A percentile compares a stretch with the other conserved stretches of the same genome.
Evolutionary conservation across 2,888 invertebrate genomes (phyloP).

Genomic region (Nowickia ferox): DNA sequence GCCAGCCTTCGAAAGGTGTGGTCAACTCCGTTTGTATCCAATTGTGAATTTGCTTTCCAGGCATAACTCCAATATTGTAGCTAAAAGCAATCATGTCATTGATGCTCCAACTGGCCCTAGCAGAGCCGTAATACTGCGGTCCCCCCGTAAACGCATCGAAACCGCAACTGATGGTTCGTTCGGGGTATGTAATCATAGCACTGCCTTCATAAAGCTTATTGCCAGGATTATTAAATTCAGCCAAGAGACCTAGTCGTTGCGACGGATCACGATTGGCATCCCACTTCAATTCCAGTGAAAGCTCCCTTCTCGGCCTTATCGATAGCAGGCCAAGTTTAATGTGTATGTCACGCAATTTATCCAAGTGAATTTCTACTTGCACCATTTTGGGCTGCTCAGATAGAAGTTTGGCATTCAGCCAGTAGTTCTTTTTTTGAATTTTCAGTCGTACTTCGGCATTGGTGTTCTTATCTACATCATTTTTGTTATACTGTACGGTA

Average conservation of each 20-base stretch:
- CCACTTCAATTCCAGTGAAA: conserved; percentile 91
- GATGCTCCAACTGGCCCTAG: conserved; percentile 88
- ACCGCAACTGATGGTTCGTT: conserved; percentile 88
- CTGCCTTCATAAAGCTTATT: conserved; percentile 87
- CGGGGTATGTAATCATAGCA: conserved; percentile 89
- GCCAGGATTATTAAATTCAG: conserved; percentile 86
- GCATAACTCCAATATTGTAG: conserved; percentile 79
- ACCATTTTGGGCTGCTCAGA: conserved; percentile 87
- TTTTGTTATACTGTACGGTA: conserved; percentile 86
- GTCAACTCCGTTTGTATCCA: conserved; percentile 83
- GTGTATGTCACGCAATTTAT: conserved; percentile 91
- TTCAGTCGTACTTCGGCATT: conserved; percentile 86
- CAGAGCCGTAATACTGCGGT: conserved; percentile 82
- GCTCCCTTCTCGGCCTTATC: conserved; percentile 86
- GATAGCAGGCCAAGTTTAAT: conserved; percentile 87
- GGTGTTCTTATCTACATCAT: conserved; percentile 86
- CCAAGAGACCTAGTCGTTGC: conserved; percentile 84
- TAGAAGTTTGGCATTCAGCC: conserved; percentile 87
- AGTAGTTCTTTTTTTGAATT: conserved; percentile 88
- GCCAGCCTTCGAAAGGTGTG: conserved; percentile 86
- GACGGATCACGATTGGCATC: conserved; percentile 93
- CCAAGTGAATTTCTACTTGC: conserved; percentile 89
- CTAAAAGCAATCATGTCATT: conserved; percentile 85
- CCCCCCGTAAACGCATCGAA: conserved; percentile 84
- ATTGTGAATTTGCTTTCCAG: conserved; percentile 78